Conservation (phyloP, 2,888 invertebrate species). For the Opisthograptis luteolata region DNA sequence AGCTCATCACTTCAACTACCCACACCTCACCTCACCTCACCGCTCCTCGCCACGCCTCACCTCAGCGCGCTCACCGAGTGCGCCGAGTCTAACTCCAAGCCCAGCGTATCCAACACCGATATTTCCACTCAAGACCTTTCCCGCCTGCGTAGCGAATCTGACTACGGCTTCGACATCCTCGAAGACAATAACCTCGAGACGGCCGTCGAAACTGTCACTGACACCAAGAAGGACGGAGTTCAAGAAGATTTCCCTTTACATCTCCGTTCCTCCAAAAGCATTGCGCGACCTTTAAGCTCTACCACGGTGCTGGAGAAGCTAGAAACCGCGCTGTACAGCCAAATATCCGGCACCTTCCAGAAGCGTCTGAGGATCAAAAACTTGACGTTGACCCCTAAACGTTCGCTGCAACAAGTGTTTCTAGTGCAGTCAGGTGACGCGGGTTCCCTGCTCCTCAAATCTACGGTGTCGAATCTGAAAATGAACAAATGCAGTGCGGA, state of each 20-base stretch:
- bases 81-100: conserved; percentile 42
- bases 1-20: no score
- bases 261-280: conserved; percentile 12
- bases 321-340: conserved; percentile 54
- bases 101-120: conserved; percentile 46
- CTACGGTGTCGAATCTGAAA: conserved; percentile 47
- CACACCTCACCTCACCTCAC: no score
- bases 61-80: conserved; percentile 48
- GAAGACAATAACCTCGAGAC: conserved; percentile 57
- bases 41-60: no score
- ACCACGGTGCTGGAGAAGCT: conserved; percentile 50
- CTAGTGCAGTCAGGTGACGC: conserved; percentile 66
- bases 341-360: conserved; percentile 57
- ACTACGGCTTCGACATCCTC: conserved; percentile 53
- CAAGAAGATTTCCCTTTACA: not conserved
- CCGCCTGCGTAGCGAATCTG: conserved; percentile 43
- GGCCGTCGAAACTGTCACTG: conserved; percentile 44
- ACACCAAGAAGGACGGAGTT: not conserved
- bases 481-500: conserved; percentile 40
- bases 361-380: conserved; percentile 63
- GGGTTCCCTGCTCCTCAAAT: conserved; percentile 55
- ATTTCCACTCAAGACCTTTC: not conserved
- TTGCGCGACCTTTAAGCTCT: conserved; percentile 40
- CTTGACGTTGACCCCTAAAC: conserved; percentile 63
- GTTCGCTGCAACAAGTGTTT: conserved; percentile 57